phyloP scores from a whole-genome alignment of 2,888 invertebrate genomes.

The Clistopyga incitator region DNA sequence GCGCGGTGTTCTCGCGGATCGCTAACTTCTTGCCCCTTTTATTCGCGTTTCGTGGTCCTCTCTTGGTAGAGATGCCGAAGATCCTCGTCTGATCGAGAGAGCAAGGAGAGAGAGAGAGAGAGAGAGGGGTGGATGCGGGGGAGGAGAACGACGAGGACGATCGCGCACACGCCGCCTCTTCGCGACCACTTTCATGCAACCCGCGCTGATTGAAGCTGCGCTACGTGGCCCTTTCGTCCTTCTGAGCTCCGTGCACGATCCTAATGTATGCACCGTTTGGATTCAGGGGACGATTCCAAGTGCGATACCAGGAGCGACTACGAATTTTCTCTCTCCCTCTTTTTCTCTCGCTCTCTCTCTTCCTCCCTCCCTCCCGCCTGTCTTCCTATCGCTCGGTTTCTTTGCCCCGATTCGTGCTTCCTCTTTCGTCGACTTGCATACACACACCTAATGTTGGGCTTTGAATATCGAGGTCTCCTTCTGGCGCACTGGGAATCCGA shows the following conservation, averaged over 20 bases:
- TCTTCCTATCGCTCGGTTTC: slow-evolving; percentile 37
- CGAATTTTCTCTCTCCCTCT: slow-evolving; percentile 66
- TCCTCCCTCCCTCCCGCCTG: slow-evolving; percentile 14
- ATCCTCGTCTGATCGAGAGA: slow-evolving; percentile 66
- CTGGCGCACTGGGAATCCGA: slow-evolving; percentile 3
- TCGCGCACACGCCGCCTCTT: slow-evolving; percentile 56
- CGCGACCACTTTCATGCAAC: slow-evolving; percentile 61
- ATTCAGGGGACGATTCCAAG: slow-evolving; percentile 81
- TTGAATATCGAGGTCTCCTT: slow-evolving; percentile 8
- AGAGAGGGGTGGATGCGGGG: too few species aligned
- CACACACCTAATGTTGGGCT: slow-evolving; percentile 36
- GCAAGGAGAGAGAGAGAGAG: too few species aligned
- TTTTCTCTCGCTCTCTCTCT: slow-evolving; percentile 22
- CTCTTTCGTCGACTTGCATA: slow-evolving; percentile 11
- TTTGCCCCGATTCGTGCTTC: slow-evolving; percentile 9
- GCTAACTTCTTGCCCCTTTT: slow-evolving; percentile 43
- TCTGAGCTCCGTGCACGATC: slow-evolving; percentile 66
- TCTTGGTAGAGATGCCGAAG: slow-evolving; percentile 70
- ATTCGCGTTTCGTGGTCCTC: slow-evolving; percentile 58
- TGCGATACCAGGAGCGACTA: slow-evolving; percentile 80
- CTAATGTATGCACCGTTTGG: slow-evolving; percentile 81
- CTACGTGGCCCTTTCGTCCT: slow-evolving; percentile 52
- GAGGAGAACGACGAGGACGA: slow-evolving; percentile 23
- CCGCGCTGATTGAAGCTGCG: slow-evolving; percentile 70
- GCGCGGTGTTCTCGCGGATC: slow-evolving; percentile 51